These are phyloP conservation scores for Oxyteleia sp. DNA, from an alignment of 2,888 invertebrate species.

Conservation along the genomic window DNA sequence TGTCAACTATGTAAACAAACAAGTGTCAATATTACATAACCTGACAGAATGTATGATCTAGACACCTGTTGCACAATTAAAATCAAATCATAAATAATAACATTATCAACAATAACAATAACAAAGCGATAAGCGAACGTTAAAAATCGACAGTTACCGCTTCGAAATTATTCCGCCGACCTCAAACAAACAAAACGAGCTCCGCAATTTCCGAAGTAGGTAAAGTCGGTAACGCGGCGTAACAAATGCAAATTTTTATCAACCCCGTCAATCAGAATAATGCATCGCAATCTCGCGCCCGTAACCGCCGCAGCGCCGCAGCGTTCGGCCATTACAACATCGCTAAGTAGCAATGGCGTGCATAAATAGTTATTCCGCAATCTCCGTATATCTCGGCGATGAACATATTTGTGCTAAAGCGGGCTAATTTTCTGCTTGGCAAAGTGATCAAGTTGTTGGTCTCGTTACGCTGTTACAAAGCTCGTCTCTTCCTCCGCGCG, in stretches of 20 bases:
- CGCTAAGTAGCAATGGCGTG: conserved; percentile 64
- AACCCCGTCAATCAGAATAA: conserved; percentile 63
- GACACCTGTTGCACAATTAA: too few species aligned
- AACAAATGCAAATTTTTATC: conserved; percentile 64
- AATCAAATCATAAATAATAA: too few species aligned
- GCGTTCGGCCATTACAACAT: conserved; percentile 47
- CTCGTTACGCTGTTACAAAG: conserved; percentile 69
- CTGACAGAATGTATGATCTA: too few species aligned
- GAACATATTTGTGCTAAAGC: conserved; percentile 51
- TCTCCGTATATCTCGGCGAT: conserved; percentile 46
- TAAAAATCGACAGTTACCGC: neutral
- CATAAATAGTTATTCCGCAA: conserved; percentile 58
- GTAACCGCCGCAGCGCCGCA: conserved; percentile 34
- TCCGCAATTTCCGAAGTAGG: conserved; percentile 52
- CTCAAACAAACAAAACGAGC: conserved; percentile 49
- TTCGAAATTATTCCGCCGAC: neutral
- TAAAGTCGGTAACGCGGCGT: conserved; percentile 42
- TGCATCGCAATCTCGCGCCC: conserved; percentile 58
- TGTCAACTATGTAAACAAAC: too few species aligned
- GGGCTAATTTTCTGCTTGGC: conserved; percentile 69
- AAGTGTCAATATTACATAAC: too few species aligned
- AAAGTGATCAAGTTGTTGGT: conserved; percentile 68
- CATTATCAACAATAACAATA: too few species aligned
- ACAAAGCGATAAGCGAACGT: too few species aligned
- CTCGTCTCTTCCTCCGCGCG: conserved; percentile 20